phyloP scores from a whole-genome alignment of 2,113 vertebrate species.

The Microtus pennsylvanicus region DNA sequence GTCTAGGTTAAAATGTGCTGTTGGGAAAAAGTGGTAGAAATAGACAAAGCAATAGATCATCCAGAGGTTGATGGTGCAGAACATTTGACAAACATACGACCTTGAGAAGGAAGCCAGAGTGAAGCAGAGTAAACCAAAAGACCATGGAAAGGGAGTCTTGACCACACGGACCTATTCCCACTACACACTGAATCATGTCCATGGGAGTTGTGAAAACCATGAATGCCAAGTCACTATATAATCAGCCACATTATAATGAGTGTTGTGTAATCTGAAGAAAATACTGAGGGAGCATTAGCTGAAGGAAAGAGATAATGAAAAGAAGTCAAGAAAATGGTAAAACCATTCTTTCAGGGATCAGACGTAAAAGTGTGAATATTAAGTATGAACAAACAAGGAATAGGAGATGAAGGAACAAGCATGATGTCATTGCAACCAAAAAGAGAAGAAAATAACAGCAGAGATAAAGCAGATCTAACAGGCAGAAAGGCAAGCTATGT shows the following conservation, averaged over 20 bases:
- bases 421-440: neutral
- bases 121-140: neutral
- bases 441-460: neutral
- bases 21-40: neutral
- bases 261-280: neutral
- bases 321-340: neutral
- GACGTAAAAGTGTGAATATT: neutral
- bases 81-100: neutral
- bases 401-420: constrained; percentile 1
- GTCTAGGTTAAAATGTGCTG: constrained; percentile 34
- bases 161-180: no score
- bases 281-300: neutral
- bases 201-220: neutral
- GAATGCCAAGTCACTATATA: fast-evolving
- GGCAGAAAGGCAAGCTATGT: neutral
- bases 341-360: neutral
- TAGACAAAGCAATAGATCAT: constrained; percentile 14
- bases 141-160: neutral
- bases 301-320: neutral
- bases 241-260: neutral
- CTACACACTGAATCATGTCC: neutral
- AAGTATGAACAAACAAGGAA: neutral
- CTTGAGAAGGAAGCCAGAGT: neutral
- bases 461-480: neutral
- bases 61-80: neutral